A percentile compares a stretch with the other conserved stretches of the same genome.
Conservation (phyloP, 2,113 vertebrate genomes). For the Microcebus tavaratra region DNA sequence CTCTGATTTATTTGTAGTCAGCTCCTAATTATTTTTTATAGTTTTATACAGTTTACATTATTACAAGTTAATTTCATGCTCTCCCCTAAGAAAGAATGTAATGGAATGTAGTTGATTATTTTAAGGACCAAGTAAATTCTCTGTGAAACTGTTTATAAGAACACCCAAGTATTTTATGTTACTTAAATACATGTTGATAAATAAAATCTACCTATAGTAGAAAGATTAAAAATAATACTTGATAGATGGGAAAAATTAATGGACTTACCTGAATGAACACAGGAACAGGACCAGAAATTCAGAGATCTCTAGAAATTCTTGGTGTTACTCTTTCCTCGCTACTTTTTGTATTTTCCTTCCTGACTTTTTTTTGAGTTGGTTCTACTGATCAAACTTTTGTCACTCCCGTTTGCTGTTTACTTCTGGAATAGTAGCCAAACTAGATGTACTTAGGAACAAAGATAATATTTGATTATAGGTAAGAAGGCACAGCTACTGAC, state of each 20-base stretch:
- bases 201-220: not conserved
- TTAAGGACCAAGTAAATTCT: not conserved
- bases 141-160: not conserved
- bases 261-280: not conserved
- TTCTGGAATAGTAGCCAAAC: not conserved
- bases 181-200: not conserved
- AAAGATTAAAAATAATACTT: constrained; percentile 23
- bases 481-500: not conserved
- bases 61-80: not conserved
- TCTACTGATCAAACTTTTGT: not conserved
- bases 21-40: not conserved
- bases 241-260: not conserved
- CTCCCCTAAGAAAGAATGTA: not conserved
- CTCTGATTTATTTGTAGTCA: not conserved
- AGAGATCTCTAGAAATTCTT: not conserved
- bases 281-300: not conserved
- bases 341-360: not conserved
- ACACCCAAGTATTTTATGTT: not conserved
- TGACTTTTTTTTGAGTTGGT: not conserved
- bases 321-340: not conserved
- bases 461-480: not conserved
- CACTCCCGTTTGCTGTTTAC: not conserved
- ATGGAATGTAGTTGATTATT: not conserved
- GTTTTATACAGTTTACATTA: not conserved
- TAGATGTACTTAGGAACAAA: not conserved